Evolutionary conservation across 1,140 invertebrate genomes (phyloP).

Genomic region (Argopecten irradians): DNA sequence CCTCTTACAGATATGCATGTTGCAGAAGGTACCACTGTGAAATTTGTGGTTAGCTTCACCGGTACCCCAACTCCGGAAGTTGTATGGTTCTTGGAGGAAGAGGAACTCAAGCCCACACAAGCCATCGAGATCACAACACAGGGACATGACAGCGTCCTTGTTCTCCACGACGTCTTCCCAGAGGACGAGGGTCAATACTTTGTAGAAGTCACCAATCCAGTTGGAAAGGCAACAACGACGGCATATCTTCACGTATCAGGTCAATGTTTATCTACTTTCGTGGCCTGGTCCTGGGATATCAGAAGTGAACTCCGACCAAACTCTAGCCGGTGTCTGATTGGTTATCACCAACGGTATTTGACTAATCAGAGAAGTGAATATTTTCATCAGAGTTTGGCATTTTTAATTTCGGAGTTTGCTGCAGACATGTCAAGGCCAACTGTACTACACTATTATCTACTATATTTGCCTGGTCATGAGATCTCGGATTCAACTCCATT

Average conservation of each 20-base stretch:
- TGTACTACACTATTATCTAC: background rate
- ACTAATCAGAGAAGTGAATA: conserved; percentile 51
- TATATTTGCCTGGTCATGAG: background rate
- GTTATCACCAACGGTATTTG: background rate
- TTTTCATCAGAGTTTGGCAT: conserved; percentile 16
- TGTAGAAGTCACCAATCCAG: conserved; percentile 68
- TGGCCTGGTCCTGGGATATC: conserved; percentile 48
- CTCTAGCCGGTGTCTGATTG: background rate
- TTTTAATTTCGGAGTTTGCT: background rate
- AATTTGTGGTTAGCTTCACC: conserved; percentile 83
- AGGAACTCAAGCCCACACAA: conserved; percentile 57
- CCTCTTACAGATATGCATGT: conserved; percentile 61
- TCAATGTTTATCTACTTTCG: conserved; percentile 49
- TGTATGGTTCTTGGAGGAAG: conserved; percentile 94
- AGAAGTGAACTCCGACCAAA: conserved; percentile 37
- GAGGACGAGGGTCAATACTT: conserved; percentile 74
- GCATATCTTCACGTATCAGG: conserved; percentile 52
- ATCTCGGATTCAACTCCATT: conserved; percentile 13
- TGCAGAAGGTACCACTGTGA: conserved; percentile 57
- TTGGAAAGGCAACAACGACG: conserved; percentile 60
- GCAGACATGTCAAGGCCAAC: background rate
- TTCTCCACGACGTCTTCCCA: conserved; percentile 69
- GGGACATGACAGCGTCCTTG: conserved; percentile 64
- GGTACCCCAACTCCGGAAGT: conserved; percentile 93
- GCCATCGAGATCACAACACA: conserved; percentile 60